Evolutionary conservation across 2,113 vertebrate genomes (phyloP), one percentile per base, ranked within the genome.

Genomic region (Theristicus caerulescens): DNA sequence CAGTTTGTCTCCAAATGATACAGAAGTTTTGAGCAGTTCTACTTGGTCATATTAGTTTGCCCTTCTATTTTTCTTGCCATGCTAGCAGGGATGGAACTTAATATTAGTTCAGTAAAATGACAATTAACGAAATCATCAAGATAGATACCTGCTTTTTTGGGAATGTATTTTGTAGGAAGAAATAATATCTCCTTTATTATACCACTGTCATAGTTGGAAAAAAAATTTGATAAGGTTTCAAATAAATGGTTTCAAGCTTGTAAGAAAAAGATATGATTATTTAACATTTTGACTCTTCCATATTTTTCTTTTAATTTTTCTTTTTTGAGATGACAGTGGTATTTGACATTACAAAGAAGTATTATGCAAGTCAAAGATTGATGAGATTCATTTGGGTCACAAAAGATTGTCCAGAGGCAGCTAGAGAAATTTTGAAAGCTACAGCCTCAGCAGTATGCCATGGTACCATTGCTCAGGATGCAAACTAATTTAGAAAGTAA

Each of bases 121-220:
- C 5, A 55, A 84, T 38, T 58, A 82, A 71, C 52, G 3, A 62
- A 79, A 83, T 29, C 18, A 24, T 36, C 8, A 52, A 42, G 17
- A 58, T 18, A 42, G 17, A 58, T 18, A 36, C 9, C 7, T 59
- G 5, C 0, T 11, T 67, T 24, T 40, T 12, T 4, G 6, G 7
- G 6, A 6, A 22, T 42, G 3, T 5, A 34, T 29, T 85, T 31
- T 12, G 9, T 15, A 51, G 34, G 31, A 62, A 66, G 14, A 69
- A 81, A 64, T 22, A 51, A 7, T 32, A 31, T 21, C 4, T 72
- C 11, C 77, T 84, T 73, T 38, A 34, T 47, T 47, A 38, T 42
- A 65, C 3, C 3, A 31, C 16, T 32, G 21, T 16, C 13, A 1
- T n/a, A 24, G 13, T 3, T 47, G 8, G 9, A 16, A 55, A 52